Percentiles rank a stretch among this genome's conserved stretches.
phyloP scores from a whole-genome alignment of 2,888 invertebrate genomes.

The Deroplatys truncata region DNA sequence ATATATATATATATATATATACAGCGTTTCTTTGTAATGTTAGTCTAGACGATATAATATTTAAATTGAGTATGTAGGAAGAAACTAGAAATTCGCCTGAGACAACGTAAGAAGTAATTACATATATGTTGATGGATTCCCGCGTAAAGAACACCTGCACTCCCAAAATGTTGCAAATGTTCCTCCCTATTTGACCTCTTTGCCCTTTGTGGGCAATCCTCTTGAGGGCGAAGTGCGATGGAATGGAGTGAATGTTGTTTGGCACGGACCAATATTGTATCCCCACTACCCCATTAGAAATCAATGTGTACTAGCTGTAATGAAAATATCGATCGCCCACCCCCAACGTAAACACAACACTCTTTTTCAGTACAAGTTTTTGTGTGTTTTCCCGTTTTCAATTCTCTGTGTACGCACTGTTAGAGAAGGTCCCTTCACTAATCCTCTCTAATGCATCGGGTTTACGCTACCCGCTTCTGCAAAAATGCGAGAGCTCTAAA shows the following conservation, averaged over 20 bases:
- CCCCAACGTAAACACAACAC: background rate
- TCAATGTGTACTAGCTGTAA: background rate
- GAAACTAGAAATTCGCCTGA: too few species aligned
- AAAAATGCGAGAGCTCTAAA: background rate
- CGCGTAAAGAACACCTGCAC: background rate
- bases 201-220: background rate
- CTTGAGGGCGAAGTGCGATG: background rate
- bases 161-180: background rate
- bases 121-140: background rate
- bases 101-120: too few species aligned
- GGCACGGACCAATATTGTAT: background rate
- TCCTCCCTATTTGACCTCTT: too few species aligned
- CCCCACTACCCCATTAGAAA: conserved; percentile 1
- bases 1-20: too few species aligned
- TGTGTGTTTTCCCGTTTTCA: background rate
- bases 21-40: too few species aligned
- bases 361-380: background rate
- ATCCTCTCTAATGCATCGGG: background rate
- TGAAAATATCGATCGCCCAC: background rate
- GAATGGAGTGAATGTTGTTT: background rate
- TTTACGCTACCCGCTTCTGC: background rate
- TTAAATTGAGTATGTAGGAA: too few species aligned
- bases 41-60: too few species aligned
- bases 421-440: background rate
- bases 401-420: background rate